Evolutionary conservation across 30 jellyfish, hydroid and myxozoan species (phyloP).

Genomic region (Aurelia sp.): DNA sequence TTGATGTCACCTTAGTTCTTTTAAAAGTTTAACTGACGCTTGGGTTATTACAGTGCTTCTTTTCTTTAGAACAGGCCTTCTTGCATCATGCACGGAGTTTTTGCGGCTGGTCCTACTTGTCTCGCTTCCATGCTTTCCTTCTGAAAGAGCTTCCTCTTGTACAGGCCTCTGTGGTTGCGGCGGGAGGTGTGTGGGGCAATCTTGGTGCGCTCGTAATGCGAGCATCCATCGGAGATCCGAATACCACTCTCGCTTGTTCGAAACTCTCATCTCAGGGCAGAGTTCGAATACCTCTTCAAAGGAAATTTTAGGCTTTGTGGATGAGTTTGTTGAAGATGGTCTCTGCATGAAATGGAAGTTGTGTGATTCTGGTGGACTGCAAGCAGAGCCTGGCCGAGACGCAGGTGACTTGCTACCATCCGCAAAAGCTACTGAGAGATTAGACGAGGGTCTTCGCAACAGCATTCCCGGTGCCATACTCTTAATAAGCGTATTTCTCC

Average conservation of each 20-base stretch:
- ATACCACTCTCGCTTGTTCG: conserved; percentile 25
- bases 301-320: background rate
- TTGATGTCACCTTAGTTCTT: background rate
- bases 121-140: conserved; percentile 30
- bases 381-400: conserved; percentile 42
- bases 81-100: conserved; percentile 22
- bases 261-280: conserved; percentile 64
- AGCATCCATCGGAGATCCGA: conserved; percentile 74
- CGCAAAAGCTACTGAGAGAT: no score
- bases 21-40: background rate
- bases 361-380: no score
- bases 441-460: no score
- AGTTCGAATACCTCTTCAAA: conserved; percentile 64
- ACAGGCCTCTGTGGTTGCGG: conserved; percentile 52
- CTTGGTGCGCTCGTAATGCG: conserved; percentile 68
- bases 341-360: background rate
- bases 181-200: conserved; percentile 29
- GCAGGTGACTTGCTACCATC: no score
- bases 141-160: conserved; percentile 10
- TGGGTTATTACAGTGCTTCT: conserved; percentile 38
- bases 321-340: conserved; percentile 1
- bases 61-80: conserved; percentile 46
- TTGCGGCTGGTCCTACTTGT: conserved; percentile 23
- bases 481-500: no score
- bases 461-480: no score